Conservation (phyloP, 1,140 invertebrate species). For the Acromyrmex charruanus region DNA sequence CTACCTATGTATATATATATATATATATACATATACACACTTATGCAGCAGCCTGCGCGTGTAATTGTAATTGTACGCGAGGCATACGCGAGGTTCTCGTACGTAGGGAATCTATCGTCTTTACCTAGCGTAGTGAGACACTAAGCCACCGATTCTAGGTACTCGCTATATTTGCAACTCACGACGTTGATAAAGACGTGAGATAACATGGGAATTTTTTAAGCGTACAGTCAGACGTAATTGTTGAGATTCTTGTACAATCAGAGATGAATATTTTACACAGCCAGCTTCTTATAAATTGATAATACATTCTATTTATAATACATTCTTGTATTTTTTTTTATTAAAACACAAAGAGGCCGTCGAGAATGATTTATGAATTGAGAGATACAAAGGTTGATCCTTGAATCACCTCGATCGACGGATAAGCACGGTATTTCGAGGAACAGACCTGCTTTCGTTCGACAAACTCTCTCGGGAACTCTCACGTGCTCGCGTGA, state of each 20-base stretch:
- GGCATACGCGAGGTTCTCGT: constrained; percentile 47
- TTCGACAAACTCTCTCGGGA: constrained; percentile 34
- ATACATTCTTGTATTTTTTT: background rate
- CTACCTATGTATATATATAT: background rate
- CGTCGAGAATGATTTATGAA: background rate
- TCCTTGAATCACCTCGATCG: background rate
- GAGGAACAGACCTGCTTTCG: constrained; percentile 24
- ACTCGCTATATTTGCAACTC: background rate
- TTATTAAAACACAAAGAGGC: background rate
- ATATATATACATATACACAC: background rate
- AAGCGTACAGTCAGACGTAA: background rate
- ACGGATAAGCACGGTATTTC: background rate
- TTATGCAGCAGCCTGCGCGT: constrained; percentile 75
- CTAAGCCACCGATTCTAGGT: background rate
- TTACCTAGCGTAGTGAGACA: constrained; percentile 63
- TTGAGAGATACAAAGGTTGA: background rate
- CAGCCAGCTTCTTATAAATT: background rate
- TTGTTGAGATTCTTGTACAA: background rate
- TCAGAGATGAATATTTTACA: background rate
- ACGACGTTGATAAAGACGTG: constrained; percentile 4
- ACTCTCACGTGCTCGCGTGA: constrained; percentile 20
- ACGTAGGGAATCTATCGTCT: constrained; percentile 78
- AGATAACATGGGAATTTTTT: constrained; percentile 32
- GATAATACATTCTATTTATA: background rate
- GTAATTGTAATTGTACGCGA: constrained; percentile 46